Base-by-base conservation (phyloP, 2,888 invertebrate species). In the Latrodectus hesperus region DNA sequence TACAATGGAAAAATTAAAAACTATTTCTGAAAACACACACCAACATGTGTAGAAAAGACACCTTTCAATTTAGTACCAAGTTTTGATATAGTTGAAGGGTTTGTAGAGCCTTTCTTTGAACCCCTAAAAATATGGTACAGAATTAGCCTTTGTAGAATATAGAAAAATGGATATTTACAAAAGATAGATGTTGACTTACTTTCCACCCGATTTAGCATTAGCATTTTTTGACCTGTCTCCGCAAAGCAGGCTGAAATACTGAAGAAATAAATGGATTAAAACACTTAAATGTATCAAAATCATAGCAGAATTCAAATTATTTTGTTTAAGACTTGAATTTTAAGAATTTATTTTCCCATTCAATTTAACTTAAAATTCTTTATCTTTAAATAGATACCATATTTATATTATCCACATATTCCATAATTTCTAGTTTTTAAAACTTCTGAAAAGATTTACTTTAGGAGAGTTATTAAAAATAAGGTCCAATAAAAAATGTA, bases 1-100 rank as follows among this genome's bases (percentile, higher is more conserved):
- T 74, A 55, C 4, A 14, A 53, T 77, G 65, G 52, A 38, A 12
- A 79, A 79, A 14, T 9, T n/a, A 52, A 38, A 67, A 16, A 17
- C 51, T 14, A 64, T 38, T 38, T 38, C 38, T 38, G 64, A 68
- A 68, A n/a, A 65, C 26, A 80, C 84, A 70, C 89, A 91, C 92
- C 91, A 89, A 91, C 89, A 78, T 88, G 90, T 17, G 90, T 90
- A 72, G 91, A 91, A 90, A 95, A 92, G 0, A 94, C 95, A 12
- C 94, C 95, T 91, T 94, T 94, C 16, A 95, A 91, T 91, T 94
- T 94, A 89, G 93, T 94, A 81, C 94, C 93, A 70, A 94, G 91
- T 78, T 91, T 91, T 9, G 94, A 92, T 6, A 94, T 92, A 10
- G 93, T 92, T 77, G 91, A 92, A 68, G 92, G 90, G 38, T 67